Base-by-base conservation (phyloP, 2,113 vertebrate genomes). In the Pseudonaja textilis region DNA sequence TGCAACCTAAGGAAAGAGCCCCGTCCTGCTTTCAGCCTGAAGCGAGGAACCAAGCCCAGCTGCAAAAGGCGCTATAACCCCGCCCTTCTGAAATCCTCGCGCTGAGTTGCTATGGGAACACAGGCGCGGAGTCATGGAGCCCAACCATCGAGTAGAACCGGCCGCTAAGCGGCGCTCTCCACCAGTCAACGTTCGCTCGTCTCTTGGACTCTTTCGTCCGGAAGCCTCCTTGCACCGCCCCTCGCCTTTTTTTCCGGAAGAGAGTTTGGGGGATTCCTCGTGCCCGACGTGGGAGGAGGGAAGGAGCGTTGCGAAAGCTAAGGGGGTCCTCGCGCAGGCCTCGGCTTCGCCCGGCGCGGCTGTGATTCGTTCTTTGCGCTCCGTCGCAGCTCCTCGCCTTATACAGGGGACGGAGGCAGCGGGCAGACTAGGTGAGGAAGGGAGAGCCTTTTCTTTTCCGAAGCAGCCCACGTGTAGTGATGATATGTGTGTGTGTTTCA, bases 81-180 rank as follows among this genome's bases (percentile, higher is more conserved):
- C 52, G 4, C 29, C 47, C 87, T 55, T n/a, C 6, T 3, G 42
- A 50, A 52, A 25, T 52, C n/a, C 54, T 56, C 20, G 3, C 3
- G 14, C 59, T 1, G 52, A n/a, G 20, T 55, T 93, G 8, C 92
- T 52, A 90, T 87, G 25, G 47, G 85, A 90, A 93, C 92, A 25
- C 14, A 0, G 74, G 52, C 1, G 5, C 0, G 7, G 2, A 86
- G 8, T 8, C 14, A 18, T 3, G 1, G 52, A 45, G 34, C 1
- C 29, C 64, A 69, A 34, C 6, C 64, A 16, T 69, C 12, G 1
- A 69, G 39, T 4, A 11, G 14, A 39, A 18, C 59, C 16, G 7
- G 9, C 74, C 90, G 42, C 52, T 11, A 86, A 85, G 87, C 1
- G 47, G 91, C 50, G 14, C 9, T 23, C 3, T 26, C 86, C 29